Percentiles rank a stretch among this genome's conserved stretches.
Evolutionary conservation across 2,888 invertebrate species (phyloP).

Genomic region (Lycophotia porphyrea): DNA sequence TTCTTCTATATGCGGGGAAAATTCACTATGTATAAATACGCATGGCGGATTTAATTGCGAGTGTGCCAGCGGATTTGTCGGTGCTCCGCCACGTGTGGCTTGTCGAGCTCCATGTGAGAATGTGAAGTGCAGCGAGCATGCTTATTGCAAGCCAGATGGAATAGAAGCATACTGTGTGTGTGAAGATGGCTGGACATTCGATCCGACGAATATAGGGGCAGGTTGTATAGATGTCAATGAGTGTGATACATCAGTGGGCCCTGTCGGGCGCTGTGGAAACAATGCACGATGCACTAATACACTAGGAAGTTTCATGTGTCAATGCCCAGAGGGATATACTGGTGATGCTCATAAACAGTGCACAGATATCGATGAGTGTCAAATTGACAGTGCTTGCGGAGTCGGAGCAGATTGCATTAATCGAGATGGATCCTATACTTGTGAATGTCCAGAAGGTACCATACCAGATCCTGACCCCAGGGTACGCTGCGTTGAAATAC

Average conservation of each 20-base stretch:
- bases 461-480: slow-evolving; percentile 96
- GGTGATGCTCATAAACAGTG: slow-evolving; percentile 96
- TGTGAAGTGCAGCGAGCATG: slow-evolving; percentile 96
- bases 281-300: slow-evolving; percentile 95
- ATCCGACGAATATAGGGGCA: slow-evolving; percentile 96
- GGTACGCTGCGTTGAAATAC: slow-evolving; percentile 95
- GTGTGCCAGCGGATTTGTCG: slow-evolving; percentile 95
- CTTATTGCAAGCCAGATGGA: slow-evolving; percentile 96
- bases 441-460: slow-evolving; percentile 95
- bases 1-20: slow-evolving; percentile 92
- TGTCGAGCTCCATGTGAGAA: slow-evolving; percentile 98
- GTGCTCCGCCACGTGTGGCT: slow-evolving; percentile 94
- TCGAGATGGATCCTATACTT: slow-evolving; percentile 93
- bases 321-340: slow-evolving; percentile 95
- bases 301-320: slow-evolving; percentile 94
- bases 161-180: slow-evolving; percentile 97
- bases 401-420: slow-evolving; percentile 95
- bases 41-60: slow-evolving; percentile 95
- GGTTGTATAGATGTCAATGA: slow-evolving; percentile 98
- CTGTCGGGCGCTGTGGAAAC: slow-evolving; percentile 95
- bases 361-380: slow-evolving; percentile 95
- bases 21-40: slow-evolving; percentile 94
- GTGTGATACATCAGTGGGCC: slow-evolving; percentile 94
- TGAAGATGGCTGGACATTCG: slow-evolving; percentile 98
- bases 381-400: slow-evolving; percentile 93